Conservation (phyloP, 2,888 invertebrate genomes). For the Sinohyriopsis cumingii region DNA sequence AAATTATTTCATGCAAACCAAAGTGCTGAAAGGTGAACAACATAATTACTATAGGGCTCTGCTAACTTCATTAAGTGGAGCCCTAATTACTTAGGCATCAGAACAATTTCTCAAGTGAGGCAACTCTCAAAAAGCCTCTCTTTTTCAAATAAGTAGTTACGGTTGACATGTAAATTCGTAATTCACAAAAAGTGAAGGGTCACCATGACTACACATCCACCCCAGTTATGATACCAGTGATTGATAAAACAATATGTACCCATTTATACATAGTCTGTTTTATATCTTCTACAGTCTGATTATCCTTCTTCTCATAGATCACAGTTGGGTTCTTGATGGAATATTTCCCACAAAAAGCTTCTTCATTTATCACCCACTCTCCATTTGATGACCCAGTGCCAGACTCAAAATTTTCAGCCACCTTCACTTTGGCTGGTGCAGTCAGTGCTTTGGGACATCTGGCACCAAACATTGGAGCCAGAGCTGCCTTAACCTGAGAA, state of each 20-base stretch:
- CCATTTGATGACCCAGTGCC: slow-evolving; percentile 11
- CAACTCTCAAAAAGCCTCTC: too few species aligned
- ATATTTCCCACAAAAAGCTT: slow-evolving; percentile 37
- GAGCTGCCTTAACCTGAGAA: slow-evolving; percentile 15
- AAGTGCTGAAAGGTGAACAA: too few species aligned
- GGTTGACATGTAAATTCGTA: too few species aligned
- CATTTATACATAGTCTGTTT: slow-evolving; percentile 12
- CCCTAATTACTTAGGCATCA: too few species aligned
- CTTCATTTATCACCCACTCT: slow-evolving; percentile 20
- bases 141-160: too few species aligned
- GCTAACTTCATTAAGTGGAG: too few species aligned
- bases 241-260: slow-evolving; percentile 6
- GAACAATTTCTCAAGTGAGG: too few species aligned
- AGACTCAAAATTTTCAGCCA: slow-evolving; percentile 25
- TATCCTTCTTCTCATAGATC: slow-evolving; percentile 17
- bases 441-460: slow-evolving; percentile 25
- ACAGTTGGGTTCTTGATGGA: slow-evolving; percentile 21
- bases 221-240: too few species aligned
- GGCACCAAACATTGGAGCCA: slow-evolving; percentile 26
- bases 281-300: slow-evolving; percentile 9
- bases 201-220: too few species aligned
- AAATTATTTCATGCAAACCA: too few species aligned
- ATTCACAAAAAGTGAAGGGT: too few species aligned
- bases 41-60: too few species aligned
- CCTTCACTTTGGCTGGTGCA: slow-evolving; percentile 11